These are phyloP conservation scores for Lacerta viridis DNA, from an alignment of 2,797 vertebrate species.

Conservation along the genomic window DNA sequence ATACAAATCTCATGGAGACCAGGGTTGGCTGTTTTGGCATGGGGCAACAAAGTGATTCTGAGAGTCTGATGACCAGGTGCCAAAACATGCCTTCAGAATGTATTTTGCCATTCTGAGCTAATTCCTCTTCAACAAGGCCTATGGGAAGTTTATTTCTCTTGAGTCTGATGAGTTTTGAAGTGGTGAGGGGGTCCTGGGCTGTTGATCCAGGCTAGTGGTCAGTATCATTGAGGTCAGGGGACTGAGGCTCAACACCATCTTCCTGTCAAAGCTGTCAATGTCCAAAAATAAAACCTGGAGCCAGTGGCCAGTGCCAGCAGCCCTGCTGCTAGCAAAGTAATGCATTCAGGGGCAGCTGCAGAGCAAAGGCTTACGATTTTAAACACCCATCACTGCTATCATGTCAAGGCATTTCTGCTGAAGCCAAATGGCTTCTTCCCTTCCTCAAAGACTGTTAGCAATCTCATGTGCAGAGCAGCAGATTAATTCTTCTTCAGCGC, in stretches of 20 bases:
- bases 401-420: background rate
- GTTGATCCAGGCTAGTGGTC: background rate
- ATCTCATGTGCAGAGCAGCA: background rate
- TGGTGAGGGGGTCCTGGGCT: background rate
- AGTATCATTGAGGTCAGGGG: background rate
- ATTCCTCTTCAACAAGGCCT: background rate
- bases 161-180: background rate
- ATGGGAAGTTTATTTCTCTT: background rate
- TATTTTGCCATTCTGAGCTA: background rate
- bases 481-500: constrained; percentile 10
- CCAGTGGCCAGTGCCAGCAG: background rate
- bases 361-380: background rate
- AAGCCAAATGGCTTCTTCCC: background rate
- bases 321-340: background rate
- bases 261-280: background rate
- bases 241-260: background rate
- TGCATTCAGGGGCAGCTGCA: background rate
- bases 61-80: background rate
- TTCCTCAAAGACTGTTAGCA: background rate
- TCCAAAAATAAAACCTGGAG: background rate
- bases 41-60: background rate
- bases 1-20: background rate
- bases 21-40: background rate
- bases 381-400: background rate
- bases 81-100: background rate